These are phyloP conservation scores for Rotaria magnacalcarata DNA, from an alignment of 2,888 invertebrate species.

Conservation along the genomic window DNA sequence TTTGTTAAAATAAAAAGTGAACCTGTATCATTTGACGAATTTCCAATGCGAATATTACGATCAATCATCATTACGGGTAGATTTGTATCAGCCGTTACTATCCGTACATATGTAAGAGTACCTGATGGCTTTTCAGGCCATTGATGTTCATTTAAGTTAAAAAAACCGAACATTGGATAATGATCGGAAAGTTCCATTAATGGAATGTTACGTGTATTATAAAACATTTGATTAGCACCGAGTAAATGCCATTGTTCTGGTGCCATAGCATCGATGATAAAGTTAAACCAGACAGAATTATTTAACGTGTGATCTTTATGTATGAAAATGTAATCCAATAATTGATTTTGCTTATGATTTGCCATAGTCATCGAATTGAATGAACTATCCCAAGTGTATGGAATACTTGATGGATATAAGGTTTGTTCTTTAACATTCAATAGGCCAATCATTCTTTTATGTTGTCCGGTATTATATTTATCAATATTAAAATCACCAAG, in stretches of 20 bases:
- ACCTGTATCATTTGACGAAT: not conserved
- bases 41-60: not conserved
- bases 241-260: conserved; percentile 13
- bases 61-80: not conserved
- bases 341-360: not conserved
- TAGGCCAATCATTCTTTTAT: not conserved
- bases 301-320: not conserved
- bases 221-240: not conserved
- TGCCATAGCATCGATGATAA: conserved; percentile 6
- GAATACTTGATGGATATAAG: not conserved
- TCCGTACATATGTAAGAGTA: not conserved
- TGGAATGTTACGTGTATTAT: not conserved
- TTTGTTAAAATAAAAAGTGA: not conserved
- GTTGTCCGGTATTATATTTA: conserved; percentile 1
- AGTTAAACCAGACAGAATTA: not conserved
- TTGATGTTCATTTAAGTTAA: not conserved
- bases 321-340: conserved; percentile 12
- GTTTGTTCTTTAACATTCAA: not conserved
- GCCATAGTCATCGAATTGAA: not conserved
- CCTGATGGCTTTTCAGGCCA: not conserved
- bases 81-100: not conserved
- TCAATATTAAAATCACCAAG: conserved; percentile 35
- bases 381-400: conserved; percentile 14
- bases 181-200: not conserved
- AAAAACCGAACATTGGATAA: conserved; percentile 14